Base-by-base conservation (phyloP, 2,113 vertebrate species). In the Oncorhynchus mykiss region DNA sequence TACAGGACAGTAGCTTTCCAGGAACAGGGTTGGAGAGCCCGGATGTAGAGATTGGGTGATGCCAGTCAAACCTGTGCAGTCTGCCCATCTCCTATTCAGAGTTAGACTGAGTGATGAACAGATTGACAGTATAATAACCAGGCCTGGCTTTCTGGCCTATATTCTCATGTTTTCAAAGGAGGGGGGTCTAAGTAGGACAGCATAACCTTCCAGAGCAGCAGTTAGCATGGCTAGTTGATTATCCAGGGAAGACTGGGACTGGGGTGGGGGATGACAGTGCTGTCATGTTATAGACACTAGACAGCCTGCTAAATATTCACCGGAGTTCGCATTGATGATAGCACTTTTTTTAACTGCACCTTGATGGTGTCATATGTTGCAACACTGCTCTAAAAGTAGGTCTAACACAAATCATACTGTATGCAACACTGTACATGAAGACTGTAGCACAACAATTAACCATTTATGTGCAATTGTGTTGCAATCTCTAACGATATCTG, bases 151-250 rank as follows among this genome's bases (percentile, higher is more conserved):
- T 83, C 85, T 87, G 89, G 84, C 88, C 89, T 91, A 90, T 88
- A 89, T 91, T 89, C 89, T 87, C 89, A 85, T 85, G 85, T 79
- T 85, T 72, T 70, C 82, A 87, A 86, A 86, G 81, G 78, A 49
- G 70, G 82, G 82, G 82, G 71, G 74, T 82, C 74, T 74, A 91
- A 91, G 88, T 92, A 91, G 89, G 91, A 87, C 91, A 91, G 86
- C 80, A 86, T 82, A 90, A 90, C 90, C 90, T 92, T 91, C 82
- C 70, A 81, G 78, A 72, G 73, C 79, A 84, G 83, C 76, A 80
- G 82, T 87, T 83, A 88, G 82, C 76, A 87, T 83, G 87, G 78
- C 72, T 79, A 87, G 82, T 71, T 89, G 82, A 82, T 76, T 74
- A 82, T 78, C 78, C 80, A 60, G 80, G 81, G 86, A 87, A 69